These are phyloP conservation scores for Rhynchotus rufescens DNA, from an alignment of 2,797 vertebrate genomes.

Conservation along the genomic window DNA sequence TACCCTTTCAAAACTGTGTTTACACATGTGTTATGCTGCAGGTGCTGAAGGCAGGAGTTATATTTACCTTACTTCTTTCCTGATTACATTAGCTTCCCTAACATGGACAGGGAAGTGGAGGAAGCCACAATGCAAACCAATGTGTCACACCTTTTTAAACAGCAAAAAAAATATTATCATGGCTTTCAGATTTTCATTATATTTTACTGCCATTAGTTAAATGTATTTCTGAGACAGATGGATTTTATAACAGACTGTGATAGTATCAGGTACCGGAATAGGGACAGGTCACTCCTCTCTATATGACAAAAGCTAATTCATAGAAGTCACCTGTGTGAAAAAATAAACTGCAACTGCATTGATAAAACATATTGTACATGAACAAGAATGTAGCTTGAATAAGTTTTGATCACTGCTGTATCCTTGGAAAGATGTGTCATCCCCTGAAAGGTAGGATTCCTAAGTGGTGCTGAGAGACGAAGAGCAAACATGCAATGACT, in stretches of 20 bases:
- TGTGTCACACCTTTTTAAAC: neutral
- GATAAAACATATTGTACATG: conserved; percentile 10
- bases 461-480: neutral
- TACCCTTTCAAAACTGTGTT: neutral
- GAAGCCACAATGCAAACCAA: neutral
- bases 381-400: conserved; percentile 2
- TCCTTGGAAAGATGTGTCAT: neutral
- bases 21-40: neutral
- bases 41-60: neutral
- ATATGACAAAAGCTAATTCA: conserved; percentile 31
- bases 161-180: neutral
- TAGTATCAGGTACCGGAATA: neutral
- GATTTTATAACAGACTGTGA: conserved; percentile 6
- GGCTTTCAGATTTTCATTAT: conserved; percentile 1
- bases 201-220: conserved; percentile 24
- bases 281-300: neutral
- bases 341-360: conserved; percentile 21
- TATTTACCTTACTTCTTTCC: neutral
- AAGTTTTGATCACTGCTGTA: neutral
- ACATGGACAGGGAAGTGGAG: neutral
- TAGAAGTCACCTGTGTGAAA: neutral
- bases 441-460: neutral
- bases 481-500: neutral
- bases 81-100: neutral
- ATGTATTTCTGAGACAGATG: neutral